Conservation (phyloP, 2,113 vertebrate species). For the Trichechus manatus region DNA sequence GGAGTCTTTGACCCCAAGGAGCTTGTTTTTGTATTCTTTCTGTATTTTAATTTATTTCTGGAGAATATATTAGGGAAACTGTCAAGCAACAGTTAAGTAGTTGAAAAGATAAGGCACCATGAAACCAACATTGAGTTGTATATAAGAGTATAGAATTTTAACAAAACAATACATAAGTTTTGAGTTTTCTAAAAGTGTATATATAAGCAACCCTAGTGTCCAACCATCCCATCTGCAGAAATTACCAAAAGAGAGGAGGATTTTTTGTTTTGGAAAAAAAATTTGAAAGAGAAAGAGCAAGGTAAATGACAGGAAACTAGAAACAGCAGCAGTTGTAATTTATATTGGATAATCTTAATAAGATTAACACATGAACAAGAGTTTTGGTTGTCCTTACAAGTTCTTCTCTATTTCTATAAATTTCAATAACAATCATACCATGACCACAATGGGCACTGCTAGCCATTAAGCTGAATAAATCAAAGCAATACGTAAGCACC, state of each 20-base stretch:
- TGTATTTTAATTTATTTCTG: not conserved
- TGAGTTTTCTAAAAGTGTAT: not conserved
- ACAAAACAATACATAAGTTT: not conserved
- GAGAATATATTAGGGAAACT: not conserved
- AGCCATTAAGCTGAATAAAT: not conserved
- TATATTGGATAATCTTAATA: not conserved
- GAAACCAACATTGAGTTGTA: not conserved
- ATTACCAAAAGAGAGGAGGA: not conserved
- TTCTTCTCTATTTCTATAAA: not conserved
- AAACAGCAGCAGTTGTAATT: not conserved
- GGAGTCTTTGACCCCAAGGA: not conserved
- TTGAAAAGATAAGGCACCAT: not conserved
- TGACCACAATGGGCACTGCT: not conserved
- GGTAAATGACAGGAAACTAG: not conserved
- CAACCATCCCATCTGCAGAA: not conserved
- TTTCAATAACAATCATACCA: not conserved
- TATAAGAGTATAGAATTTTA: not conserved
- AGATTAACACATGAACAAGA: not conserved
- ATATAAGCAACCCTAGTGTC: not conserved
- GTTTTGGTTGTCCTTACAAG: not conserved
- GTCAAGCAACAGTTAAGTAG: not conserved
- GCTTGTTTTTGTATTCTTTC: not conserved
- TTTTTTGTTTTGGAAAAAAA: not conserved
- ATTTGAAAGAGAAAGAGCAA: not conserved
- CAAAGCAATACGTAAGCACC: not conserved